Evolutionary conservation across 2,888 invertebrate species (phyloP), one percentile per base, ranked within the genome.

Genomic region (Anticlea derivata): DNA sequence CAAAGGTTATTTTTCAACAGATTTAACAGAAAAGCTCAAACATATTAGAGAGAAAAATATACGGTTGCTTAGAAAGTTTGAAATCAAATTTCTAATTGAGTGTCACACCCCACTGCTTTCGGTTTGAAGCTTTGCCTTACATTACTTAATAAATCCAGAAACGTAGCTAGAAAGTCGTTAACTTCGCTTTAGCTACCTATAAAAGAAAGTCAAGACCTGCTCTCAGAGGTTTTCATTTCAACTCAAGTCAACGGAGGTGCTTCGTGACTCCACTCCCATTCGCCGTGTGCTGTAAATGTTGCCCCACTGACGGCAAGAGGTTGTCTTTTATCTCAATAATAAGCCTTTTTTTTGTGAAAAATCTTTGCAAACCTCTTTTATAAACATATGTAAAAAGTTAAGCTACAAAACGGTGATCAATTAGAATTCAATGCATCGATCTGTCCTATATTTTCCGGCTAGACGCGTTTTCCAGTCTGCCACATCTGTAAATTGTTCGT

Each of bases 1-100:
- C 20, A 33, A 45, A 46, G 37, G n/a, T 41, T 29, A 51, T 31
- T 24, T 20, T n/a, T 22, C 30, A 13, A 29, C 34, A 49, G 30
- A 22, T 40, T 58, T 30, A 55, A 26, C 46, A 51, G 10, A 49
- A 58, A 62, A 17, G 31, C 51, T 44, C 43, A 51, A 55, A 49
- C 52, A 50, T 43, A 58, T 45, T 38, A 59, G 53, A 45, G 64
- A 48, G 35, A 44, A 48, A 57, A 60, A 56, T 57, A 55, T 50
- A 55, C 60, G 47, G 37, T 58, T 65, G 69, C 70, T 65, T 66
- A 70, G 68, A 75, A 78, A 80, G 73, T 70, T 72, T 73, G 66
- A 75, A 81, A 83, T 81, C 76, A 73, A 79, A 78, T 71, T 75
- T 75, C 75, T 85, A 84, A 86, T 85, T 82, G 81, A 78, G 72